Evolutionary conservation across 2,888 invertebrate species (phyloP).

Genomic region (Raillietiella orientalis): DNA sequence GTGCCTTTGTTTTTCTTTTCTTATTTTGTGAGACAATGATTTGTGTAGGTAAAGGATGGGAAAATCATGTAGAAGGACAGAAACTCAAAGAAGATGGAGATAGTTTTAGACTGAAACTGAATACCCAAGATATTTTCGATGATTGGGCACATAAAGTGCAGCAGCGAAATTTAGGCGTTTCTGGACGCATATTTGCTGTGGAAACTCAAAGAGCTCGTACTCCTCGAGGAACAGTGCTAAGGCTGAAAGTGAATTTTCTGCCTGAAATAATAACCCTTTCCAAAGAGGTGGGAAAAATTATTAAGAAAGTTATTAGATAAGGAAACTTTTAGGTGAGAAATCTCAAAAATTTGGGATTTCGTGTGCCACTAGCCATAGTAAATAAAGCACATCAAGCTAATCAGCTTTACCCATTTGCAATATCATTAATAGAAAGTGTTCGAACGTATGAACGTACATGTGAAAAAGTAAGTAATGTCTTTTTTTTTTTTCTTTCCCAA

Average conservation of each 20-base stretch:
- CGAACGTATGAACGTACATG: constrained; percentile 84
- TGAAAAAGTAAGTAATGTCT: constrained; percentile 40
- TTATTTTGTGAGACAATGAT: constrained; percentile 6
- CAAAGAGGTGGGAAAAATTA: constrained; percentile 38
- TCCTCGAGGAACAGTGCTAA: constrained; percentile 22
- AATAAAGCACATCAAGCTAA: constrained; percentile 98
- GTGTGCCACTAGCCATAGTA: constrained; percentile 86
- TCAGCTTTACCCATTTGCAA: constrained; percentile 91
- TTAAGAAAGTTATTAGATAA: background rate
- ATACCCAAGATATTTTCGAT: constrained; percentile 88
- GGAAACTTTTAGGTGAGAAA: constrained; percentile 31
- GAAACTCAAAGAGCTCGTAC: constrained; percentile 23
- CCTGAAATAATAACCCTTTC: constrained; percentile 93
- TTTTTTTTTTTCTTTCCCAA: too few relatives aligned
- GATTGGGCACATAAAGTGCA: constrained; percentile 90
- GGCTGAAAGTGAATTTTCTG: constrained; percentile 66
- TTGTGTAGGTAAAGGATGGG: constrained; percentile 69
- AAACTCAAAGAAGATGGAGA: constrained; percentile 90
- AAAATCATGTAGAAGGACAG: constrained; percentile 93
- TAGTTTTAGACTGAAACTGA: constrained; percentile 79
- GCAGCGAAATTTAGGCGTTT: constrained; percentile 69
- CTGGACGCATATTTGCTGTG: constrained; percentile 75
- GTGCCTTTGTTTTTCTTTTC: constrained; percentile 4
- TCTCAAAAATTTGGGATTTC: constrained; percentile 73
- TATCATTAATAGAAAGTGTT: constrained; percentile 87